Percentiles rank a stretch among this genome's conserved stretches.
phyloP scores from a whole-genome alignment of 1,140 invertebrate species.

The Drosophila pseudoananassae region DNA sequence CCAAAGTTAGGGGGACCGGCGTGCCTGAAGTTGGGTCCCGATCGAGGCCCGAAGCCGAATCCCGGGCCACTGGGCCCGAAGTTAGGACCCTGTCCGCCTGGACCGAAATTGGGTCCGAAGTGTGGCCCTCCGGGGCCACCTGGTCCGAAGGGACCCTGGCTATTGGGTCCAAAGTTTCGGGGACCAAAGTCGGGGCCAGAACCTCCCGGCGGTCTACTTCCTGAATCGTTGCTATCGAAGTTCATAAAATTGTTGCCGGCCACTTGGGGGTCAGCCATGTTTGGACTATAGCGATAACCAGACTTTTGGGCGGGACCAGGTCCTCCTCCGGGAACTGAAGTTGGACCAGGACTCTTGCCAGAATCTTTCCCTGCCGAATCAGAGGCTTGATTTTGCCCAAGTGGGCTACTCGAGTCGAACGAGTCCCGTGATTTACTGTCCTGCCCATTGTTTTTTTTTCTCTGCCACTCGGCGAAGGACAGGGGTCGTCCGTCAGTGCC shows the following conservation, averaged over 20 bases:
- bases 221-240: constrained; percentile 32
- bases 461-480: constrained; percentile 73
- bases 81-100: constrained; percentile 13
- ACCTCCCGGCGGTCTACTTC: constrained; percentile 12
- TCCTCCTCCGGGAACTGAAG: constrained; percentile 6
- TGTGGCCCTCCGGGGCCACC: constrained; percentile 17
- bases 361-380: background rate
- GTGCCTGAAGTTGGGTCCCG: constrained; percentile 35
- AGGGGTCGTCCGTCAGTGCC: constrained; percentile 19
- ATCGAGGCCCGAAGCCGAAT: constrained; percentile 35
- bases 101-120: constrained; percentile 16
- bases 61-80: constrained; percentile 36
- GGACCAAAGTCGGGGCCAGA: background rate
- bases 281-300: constrained; percentile 12
- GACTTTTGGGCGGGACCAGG: constrained; percentile 3
- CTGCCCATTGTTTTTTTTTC: constrained; percentile 50
- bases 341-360: constrained; percentile 2
- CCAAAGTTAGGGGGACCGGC: constrained; percentile 22
- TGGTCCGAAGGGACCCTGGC: background rate
- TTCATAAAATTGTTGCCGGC: constrained; percentile 17
- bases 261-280: constrained; percentile 4
- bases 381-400: constrained; percentile 20
- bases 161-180: constrained; percentile 48
- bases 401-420: constrained; percentile 1
- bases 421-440: constrained; percentile 17